Percentiles rank a stretch among this genome's conserved stretches.
Conservation (phyloP, 2,888 invertebrate species). For the Apodemia zela region DNA sequence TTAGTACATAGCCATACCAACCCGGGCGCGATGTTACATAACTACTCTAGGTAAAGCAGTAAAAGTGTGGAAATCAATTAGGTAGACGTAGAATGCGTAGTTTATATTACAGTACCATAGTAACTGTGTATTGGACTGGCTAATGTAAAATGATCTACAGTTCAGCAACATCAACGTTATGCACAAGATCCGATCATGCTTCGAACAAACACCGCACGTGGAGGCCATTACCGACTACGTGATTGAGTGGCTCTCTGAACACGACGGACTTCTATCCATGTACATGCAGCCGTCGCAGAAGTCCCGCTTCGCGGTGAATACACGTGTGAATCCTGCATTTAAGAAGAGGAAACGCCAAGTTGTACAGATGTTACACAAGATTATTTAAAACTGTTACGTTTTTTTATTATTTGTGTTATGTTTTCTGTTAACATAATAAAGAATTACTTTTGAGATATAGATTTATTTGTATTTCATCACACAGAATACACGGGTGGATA, state of each 20-base stretch:
- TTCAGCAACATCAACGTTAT: constrained; percentile 35
- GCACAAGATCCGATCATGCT: constrained; percentile 44
- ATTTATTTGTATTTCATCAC: no score
- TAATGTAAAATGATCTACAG: constrained; percentile 32
- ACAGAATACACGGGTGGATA: no score
- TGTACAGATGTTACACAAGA: constrained; percentile 38
- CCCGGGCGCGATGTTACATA: no score
- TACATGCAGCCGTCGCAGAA: constrained; percentile 51
- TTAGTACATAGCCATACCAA: no score
- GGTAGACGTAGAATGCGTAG: no score
- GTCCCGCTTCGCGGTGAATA: constrained; percentile 38
- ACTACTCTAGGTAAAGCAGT: no score
- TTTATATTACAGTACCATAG: no score
- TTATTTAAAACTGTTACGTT: constrained; percentile 29
- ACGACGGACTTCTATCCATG: constrained; percentile 57
- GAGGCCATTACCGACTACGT: constrained; percentile 60
- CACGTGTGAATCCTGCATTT: constrained; percentile 43
- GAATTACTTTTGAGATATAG: no score
- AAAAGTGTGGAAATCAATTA: no score
- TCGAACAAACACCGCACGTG: constrained; percentile 54
- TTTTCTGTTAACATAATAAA: no score
- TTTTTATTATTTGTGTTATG: no score
- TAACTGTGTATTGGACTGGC: no score
- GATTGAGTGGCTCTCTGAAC: constrained; percentile 58
- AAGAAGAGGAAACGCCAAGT: constrained; percentile 34